Conservation (phyloP, 2,888 invertebrate genomes). For the Philhelius pedissequus region DNA sequence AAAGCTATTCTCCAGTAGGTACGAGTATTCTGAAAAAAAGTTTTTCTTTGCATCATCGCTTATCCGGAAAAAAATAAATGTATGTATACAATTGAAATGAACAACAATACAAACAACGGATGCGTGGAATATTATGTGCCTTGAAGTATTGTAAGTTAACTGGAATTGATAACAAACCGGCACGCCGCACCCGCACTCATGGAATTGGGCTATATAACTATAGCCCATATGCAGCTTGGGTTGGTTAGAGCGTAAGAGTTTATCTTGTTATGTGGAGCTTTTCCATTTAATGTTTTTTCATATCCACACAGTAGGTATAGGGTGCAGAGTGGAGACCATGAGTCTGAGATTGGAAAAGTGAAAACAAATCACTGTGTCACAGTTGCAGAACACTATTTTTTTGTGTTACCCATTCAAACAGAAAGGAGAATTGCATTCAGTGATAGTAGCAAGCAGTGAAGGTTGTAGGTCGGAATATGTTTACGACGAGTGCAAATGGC, state of each 20-base stretch:
- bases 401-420: background rate
- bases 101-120: slow-evolving; percentile 54
- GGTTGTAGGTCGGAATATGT: background rate
- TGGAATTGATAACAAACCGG: slow-evolving; percentile 50
- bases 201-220: background rate
- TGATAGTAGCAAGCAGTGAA: background rate
- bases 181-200: slow-evolving; percentile 31
- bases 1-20: background rate
- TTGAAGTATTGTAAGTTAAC: slow-evolving; percentile 36
- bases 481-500: slow-evolving; percentile 37
- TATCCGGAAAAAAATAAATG: slow-evolving; percentile 35
- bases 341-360: slow-evolving; percentile 41
- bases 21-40: slow-evolving; percentile 25
- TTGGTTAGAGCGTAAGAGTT: slow-evolving; percentile 11
- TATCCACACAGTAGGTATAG: too few relatives aligned
- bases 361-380: slow-evolving; percentile 42
- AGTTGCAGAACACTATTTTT: slow-evolving; percentile 4
- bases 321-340: background rate
- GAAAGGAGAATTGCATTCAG: slow-evolving; percentile 15
- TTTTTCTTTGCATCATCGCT: slow-evolving; percentile 42
- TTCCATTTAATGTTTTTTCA: background rate
- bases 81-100: slow-evolving; percentile 50
- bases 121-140: slow-evolving; percentile 21
- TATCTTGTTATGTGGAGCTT: slow-evolving; percentile 38
- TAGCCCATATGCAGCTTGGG: background rate